A percentile compares a stretch with the other conserved stretches of the same genome.
Evolutionary conservation across 2,888 invertebrate species (phyloP).

Genomic region (Diaperis boleti): DNA sequence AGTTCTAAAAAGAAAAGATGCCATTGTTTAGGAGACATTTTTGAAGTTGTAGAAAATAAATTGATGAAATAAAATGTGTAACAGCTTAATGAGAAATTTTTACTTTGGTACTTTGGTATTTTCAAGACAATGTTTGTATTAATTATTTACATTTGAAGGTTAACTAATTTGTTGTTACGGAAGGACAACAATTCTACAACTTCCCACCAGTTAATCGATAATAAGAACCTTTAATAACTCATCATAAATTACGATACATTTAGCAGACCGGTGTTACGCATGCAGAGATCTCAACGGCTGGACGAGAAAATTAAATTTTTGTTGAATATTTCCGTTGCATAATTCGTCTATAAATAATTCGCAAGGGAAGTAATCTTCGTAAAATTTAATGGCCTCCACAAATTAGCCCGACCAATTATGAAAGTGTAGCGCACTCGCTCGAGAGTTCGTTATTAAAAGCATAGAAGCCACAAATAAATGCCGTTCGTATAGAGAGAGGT

Average conservation of each 20-base stretch:
- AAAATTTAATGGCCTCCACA: slow-evolving; percentile 37
- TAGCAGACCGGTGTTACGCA: too few species aligned
- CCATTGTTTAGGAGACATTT: neutral
- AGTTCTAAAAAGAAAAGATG: neutral
- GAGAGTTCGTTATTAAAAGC: slow-evolving; percentile 52
- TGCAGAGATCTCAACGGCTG: too few species aligned
- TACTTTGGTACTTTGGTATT: too few species aligned
- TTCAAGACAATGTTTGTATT: too few species aligned
- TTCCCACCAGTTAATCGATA: too few species aligned
- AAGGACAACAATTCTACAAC: too few species aligned
- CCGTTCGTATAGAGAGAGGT: slow-evolving; percentile 56
- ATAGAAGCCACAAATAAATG: slow-evolving; percentile 48
- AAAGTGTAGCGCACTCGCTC: slow-evolving; percentile 49
- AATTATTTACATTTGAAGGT: too few species aligned
- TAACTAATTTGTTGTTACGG: too few species aligned
- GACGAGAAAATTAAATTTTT: too few species aligned
- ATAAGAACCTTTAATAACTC: too few species aligned
- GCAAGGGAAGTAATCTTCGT: slow-evolving; percentile 37
- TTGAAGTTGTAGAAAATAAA: neutral
- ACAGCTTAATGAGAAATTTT: too few species aligned
- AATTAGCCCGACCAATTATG: slow-evolving; percentile 47
- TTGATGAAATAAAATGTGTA: neutral
- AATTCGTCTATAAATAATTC: slow-evolving; percentile 23
- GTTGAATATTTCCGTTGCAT: slow-evolving; percentile 11
- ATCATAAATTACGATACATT: too few species aligned